Evolutionary conservation across 2,888 invertebrate species (phyloP).

Genomic region (Lithophane socia): DNA sequence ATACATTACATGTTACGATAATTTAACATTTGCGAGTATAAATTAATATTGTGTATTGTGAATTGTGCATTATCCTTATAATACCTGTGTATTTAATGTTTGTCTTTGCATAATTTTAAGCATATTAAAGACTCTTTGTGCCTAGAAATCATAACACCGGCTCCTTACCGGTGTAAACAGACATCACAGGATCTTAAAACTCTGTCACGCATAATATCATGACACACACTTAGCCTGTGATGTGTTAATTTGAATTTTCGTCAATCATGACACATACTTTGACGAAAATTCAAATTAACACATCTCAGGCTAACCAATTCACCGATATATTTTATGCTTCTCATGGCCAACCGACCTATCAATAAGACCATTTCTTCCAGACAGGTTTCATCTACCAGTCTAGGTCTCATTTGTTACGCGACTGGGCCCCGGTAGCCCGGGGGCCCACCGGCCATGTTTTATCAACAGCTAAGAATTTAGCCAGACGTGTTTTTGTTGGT

Average conservation of each 20-base stretch:
- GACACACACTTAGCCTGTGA: too few species aligned
- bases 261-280: not conserved
- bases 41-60: not conserved
- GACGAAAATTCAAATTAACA: not conserved
- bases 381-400: not conserved
- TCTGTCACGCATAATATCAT: not conserved
- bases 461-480: constrained; percentile 40
- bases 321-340: not conserved
- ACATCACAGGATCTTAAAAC: too few species aligned
- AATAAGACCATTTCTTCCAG: constrained; percentile 6
- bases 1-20: not conserved
- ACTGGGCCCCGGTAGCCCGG: not conserved
- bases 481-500: constrained; percentile 57
- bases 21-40: constrained; percentile 18
- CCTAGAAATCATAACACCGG: too few species aligned
- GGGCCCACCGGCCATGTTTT: constrained; percentile 37
- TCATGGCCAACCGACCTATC: not conserved
- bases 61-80: constrained; percentile 36
- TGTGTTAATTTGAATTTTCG: too few species aligned
- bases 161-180: not conserved
- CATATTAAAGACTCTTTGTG: not conserved
- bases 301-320: not conserved
- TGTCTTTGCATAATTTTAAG: not conserved
- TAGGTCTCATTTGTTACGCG: not conserved
- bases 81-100: not conserved